Evolutionary conservation across 2,888 invertebrate species (phyloP), one percentile per base, ranked within the genome.

Genomic region (Drosophila lacicola): DNA sequence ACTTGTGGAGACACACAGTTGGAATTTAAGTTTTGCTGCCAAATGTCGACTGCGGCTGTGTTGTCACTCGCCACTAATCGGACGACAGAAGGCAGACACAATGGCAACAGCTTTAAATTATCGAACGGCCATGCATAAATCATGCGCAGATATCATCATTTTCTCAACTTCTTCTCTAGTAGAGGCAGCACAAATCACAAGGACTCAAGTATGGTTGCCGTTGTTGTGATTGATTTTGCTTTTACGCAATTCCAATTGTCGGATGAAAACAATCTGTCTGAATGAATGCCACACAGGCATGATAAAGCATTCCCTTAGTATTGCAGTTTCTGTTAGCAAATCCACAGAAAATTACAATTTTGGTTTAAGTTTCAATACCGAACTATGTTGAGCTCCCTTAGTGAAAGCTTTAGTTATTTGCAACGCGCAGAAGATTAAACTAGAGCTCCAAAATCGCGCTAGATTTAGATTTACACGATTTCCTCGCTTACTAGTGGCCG

Each of bases 91-190:
- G 51, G 41, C 46, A 34, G 29, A 51, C 13, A n/a, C 41, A 75
- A 44, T 58, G 45, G 25, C 58, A 61, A 54, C 39, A 62, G 65
- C 55, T 74, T 79, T 60, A 88, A 83, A 83, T 66, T 67, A 71
- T 85, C 63, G 57, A 68, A 68, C 64, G 65, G 56, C 72, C 42
- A 19, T 25, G 54, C 72, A 82, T 83, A 80, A 85, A 85, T 82
- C 86, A 74, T 70, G 42, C 39, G 44, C 60, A 74, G 75, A 79
- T 77, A 82, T 45, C 74, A 85, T 85, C 80, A 65, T 55, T 82
- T 13, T 29, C 0, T n/a, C 17, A 62, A 58, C 61, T 29, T 69
- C 56, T 69, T 14, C 33, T 25, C 3, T 4, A 34, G 1, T 6
- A 3, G 21, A 2, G 14, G 14, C 37, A 36, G 9, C 51, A 25